phyloP scores from a whole-genome alignment of 2,888 invertebrate species.

The Standfussiana lucernea region DNA sequence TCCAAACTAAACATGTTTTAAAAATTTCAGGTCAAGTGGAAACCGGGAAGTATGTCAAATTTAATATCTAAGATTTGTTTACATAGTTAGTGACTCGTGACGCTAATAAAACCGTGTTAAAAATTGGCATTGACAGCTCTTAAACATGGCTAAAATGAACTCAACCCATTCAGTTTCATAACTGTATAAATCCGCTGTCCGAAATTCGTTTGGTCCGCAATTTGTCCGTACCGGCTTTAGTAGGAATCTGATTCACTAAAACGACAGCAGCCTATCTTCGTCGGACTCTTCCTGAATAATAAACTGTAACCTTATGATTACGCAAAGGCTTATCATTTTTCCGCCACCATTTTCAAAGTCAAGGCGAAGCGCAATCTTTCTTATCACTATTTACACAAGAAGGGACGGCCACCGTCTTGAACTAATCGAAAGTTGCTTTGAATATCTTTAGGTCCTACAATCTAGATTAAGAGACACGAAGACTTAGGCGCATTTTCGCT shows the following conservation, averaged over 20 bases:
- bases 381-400: constrained; percentile 56
- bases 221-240: neutral
- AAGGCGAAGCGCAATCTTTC: constrained; percentile 29
- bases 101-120: neutral
- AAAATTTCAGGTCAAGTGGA: neutral
- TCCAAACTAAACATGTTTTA: neutral
- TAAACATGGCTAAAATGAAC: neutral
- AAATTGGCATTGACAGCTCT: neutral
- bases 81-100: neutral
- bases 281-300: constrained; percentile 13
- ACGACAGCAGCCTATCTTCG: neutral
- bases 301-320: constrained; percentile 30
- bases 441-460: constrained; percentile 46
- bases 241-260: neutral
- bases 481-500: constrained; percentile 24
- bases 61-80: neutral
- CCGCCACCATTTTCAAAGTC: constrained; percentile 34
- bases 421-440: constrained; percentile 52
- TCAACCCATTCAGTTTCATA: neutral
- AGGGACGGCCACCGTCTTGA: constrained; percentile 31
- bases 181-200: neutral
- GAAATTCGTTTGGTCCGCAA: neutral
- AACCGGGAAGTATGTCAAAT: neutral
- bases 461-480: constrained; percentile 58
- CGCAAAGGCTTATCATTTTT: constrained; percentile 43